These are phyloP conservation scores for Acipenser oxyrinchus DNA, from an alignment of 2,797 vertebrate species.

Conservation along the genomic window DNA sequence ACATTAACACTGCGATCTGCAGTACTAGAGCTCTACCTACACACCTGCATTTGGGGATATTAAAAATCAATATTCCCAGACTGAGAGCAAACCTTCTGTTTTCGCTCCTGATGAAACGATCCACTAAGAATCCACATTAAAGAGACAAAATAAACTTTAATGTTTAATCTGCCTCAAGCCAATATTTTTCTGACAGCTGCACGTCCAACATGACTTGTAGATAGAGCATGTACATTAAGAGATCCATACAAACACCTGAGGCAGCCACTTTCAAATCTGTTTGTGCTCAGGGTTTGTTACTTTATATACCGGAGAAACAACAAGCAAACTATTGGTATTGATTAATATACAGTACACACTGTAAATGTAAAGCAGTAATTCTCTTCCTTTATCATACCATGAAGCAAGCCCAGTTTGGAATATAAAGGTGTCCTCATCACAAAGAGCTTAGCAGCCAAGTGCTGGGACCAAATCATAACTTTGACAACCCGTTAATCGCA, in stretches of 20 bases:
- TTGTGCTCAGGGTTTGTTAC: background rate
- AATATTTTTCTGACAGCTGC: slow-evolving; percentile 35
- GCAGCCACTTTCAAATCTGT: slow-evolving; percentile 1
- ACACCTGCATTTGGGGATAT: no score
- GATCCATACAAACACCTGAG: slow-evolving; percentile 12
- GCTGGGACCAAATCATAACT: no score
- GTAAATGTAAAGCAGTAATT: no score
- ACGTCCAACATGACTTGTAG: slow-evolving; percentile 11
- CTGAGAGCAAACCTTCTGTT: background rate
- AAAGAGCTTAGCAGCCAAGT: no score
- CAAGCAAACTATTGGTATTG: no score
- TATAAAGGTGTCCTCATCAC: no score
- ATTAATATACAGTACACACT: no score
- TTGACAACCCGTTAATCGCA: no score
- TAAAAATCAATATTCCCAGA: no score
- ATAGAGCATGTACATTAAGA: slow-evolving; percentile 9
- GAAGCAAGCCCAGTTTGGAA: no score
- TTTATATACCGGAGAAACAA: no score
- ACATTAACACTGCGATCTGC: slow-evolving; percentile 12
- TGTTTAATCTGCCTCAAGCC: slow-evolving; percentile 26
- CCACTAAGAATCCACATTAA: background rate
- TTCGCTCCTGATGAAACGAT: background rate
- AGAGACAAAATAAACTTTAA: slow-evolving; percentile 2
- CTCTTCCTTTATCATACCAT: no score
- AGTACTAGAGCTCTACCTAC: slow-evolving; percentile 12